These are phyloP conservation scores for Ectemnius cavifrons DNA, from an alignment of 2,888 invertebrate species.

Conservation along the genomic window DNA sequence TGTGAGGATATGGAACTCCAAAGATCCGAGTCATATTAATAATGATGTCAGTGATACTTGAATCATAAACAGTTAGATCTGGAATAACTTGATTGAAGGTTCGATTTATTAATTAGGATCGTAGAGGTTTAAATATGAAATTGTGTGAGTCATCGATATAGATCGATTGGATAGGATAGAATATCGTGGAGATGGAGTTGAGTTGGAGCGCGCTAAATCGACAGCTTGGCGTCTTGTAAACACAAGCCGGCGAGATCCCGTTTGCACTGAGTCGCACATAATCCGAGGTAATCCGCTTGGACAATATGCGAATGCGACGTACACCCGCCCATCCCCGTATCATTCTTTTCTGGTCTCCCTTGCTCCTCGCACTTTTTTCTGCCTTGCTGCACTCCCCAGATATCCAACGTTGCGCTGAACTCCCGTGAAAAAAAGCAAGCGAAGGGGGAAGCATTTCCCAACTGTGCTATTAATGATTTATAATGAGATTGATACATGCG, in stretches of 20 bases:
- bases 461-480: not conserved
- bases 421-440: not conserved
- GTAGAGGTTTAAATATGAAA: not conserved
- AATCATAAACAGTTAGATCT: no score
- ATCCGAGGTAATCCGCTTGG: slow-evolving; percentile 77
- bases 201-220: slow-evolving; percentile 68
- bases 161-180: not conserved
- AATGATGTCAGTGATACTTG: no score
- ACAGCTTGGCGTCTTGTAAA: slow-evolving; percentile 76
- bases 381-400: not conserved
- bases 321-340: slow-evolving; percentile 46
- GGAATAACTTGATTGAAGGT: no score
- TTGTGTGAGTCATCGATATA: not conserved
- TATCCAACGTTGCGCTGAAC: slow-evolving; percentile 5
- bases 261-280: slow-evolving; percentile 76
- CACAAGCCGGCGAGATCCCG: slow-evolving; percentile 74
- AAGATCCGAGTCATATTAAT: not conserved
- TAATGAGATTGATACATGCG: no score
- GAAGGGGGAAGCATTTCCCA: slow-evolving; percentile 2
- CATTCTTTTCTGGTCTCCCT: slow-evolving; percentile 43
- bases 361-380: slow-evolving; percentile 18
- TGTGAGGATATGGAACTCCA: no score
- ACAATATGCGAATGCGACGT: slow-evolving; percentile 71
- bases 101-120: no score
- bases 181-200: slow-evolving; percentile 35